phyloP scores from a whole-genome alignment of 2,797 vertebrate species.

The Corythornis leucogaster region DNA sequence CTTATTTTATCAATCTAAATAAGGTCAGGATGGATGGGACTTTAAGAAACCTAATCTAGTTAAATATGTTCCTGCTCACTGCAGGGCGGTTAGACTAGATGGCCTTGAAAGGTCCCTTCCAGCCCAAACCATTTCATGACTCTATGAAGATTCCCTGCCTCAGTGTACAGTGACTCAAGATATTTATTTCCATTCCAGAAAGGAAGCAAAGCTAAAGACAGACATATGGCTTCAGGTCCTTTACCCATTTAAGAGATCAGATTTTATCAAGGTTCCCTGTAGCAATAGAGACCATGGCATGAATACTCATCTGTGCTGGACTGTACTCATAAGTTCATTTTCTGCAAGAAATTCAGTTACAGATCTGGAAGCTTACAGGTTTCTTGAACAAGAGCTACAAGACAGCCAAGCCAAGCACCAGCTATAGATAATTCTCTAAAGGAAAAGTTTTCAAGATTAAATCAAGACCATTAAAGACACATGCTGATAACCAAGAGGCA shows the following conservation, averaged over 20 bases:
- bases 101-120: not conserved
- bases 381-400: not conserved
- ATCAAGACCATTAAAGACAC: not conserved
- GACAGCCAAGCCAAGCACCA: not conserved
- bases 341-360: not conserved
- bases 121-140: too few relatives aligned
- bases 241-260: not conserved
- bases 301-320: rapidly evolving
- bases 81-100: not conserved
- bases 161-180: rapidly evolving
- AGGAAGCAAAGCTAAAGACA: not conserved
- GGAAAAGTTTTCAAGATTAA: not conserved
- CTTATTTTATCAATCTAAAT: not conserved
- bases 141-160: not conserved
- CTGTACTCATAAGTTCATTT: not conserved
- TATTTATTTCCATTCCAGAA: not conserved
- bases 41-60: not conserved
- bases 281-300: not conserved
- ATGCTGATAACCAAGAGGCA: not conserved
- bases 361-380: not conserved
- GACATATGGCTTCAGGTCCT: rapidly evolving
- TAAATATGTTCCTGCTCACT: not conserved
- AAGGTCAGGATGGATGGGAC: not conserved
- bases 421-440: not conserved
- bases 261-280: not conserved